Conservation (phyloP, 1,140 invertebrate genomes). For the Melanaphis sacchari region DNA sequence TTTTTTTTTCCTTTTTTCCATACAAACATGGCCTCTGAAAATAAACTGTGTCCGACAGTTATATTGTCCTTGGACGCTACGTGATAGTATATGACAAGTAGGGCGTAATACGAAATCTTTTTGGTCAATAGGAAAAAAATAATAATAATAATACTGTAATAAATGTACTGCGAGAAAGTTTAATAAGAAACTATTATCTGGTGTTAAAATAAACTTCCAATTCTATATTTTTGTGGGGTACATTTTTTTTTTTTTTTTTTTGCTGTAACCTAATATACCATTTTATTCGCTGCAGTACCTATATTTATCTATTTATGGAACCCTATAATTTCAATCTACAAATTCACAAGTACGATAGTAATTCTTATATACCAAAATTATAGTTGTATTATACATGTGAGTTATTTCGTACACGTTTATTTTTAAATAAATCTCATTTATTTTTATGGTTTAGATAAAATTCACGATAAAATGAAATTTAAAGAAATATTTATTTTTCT, state of each 20-base stretch:
- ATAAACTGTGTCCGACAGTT: conserved; percentile 47
- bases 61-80: conserved; percentile 48
- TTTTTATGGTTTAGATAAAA: neutral
- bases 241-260: neutral
- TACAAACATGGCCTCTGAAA: conserved; percentile 37
- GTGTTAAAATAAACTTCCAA: neutral
- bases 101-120: conserved; percentile 31
- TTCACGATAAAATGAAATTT: neutral
- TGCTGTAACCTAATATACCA: neutral
- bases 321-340: neutral
- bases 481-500: neutral
- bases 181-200: conserved; percentile 7
- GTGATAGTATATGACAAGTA: conserved; percentile 23
- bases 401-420: neutral
- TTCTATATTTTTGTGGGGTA: neutral
- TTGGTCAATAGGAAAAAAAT: neutral
- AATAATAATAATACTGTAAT: conserved; percentile 18
- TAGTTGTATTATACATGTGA: neutral
- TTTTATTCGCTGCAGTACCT: neutral
- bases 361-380: too few relatives aligned
- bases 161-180: conserved; percentile 29
- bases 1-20: neutral
- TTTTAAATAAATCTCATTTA: neutral
- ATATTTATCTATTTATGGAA: neutral
- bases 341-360: neutral